Evolutionary conservation across 2,113 vertebrate species (phyloP), one percentile per base, ranked within the genome.

Genomic region (Diadophis punctatus): DNA sequence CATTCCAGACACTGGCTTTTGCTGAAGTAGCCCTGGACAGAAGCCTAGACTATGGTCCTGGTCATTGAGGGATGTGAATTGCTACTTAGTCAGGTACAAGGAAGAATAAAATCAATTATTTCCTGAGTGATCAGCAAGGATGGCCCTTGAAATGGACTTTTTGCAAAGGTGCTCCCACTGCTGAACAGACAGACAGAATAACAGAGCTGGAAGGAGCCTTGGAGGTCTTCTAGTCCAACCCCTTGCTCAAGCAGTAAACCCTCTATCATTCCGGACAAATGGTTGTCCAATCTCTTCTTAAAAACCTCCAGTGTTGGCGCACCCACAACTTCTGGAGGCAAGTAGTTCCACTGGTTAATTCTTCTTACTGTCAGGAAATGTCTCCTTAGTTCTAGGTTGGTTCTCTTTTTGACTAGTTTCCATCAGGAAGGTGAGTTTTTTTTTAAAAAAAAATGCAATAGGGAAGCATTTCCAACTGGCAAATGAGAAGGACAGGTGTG

Each of bases 71-170:
- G 20, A 74, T 20, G 8, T 43, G 5, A 10, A 0, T 8, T 16
- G 22, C 68, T 88, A 0, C 0, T 30, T 12, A 2, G 30, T 46
- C 56, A 0, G 0, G 2, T 34, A 56, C 43, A 25, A 55, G 51
- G 90, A 49, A 86, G 91, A 34, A 27, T 55, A n/a, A 90, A 93
- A 14, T 0, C 1, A 0, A 23, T 5, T 16, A 16, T 51, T 92
- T 56, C 22, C 12, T 16, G 51, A 0, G 0, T 0, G n/a, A 30
- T 20, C n/a, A 63, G 46, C 20, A 74, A 84, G 87, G 90, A 53
- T 63, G 74, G 34, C n/a, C 4, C 46, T 7, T 22, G n/a, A 58
- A 49, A 53, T 43, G 0, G 0, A 0, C 25, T 22, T 48, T 48
- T 48, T 48, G 48, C 16, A 84, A 84, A 84, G 1, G 14, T 22